phyloP scores from a whole-genome alignment of 2,888 invertebrate genomes.

The Pseudoips prasinana region DNA sequence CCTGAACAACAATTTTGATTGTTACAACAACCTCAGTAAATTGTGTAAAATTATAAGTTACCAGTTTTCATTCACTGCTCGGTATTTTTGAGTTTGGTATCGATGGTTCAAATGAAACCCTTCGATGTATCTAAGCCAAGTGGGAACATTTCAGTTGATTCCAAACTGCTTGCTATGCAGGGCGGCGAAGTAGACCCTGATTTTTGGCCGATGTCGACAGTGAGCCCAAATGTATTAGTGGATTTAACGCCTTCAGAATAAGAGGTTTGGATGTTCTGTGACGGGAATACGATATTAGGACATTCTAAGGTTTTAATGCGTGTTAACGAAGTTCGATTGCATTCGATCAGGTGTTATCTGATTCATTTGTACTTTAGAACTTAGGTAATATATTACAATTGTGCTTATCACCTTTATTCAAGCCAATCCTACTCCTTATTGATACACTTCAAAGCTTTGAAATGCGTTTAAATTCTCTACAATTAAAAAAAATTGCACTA shows the following conservation, averaged over 20 bases:
- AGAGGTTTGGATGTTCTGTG: slow-evolving; percentile 58
- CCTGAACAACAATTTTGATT: no score
- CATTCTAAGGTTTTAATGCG: slow-evolving; percentile 14
- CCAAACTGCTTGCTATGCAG: slow-evolving; percentile 72
- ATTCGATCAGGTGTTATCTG: slow-evolving; percentile 11
- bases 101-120: no score
- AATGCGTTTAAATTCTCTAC: no score
- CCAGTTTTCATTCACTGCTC: no score
- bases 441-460: no score
- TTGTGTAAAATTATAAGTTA: no score
- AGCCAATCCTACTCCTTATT: no score
- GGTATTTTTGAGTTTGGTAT: no score
- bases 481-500: no score
- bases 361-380: slow-evolving; percentile 19
- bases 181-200: slow-evolving; percentile 63
- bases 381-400: no score
- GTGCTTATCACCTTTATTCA: no score
- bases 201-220: slow-evolving; percentile 76
- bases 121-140: not conserved
- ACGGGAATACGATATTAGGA: slow-evolving; percentile 62
- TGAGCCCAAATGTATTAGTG: slow-evolving; percentile 74
- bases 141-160: slow-evolving; percentile 12
- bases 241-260: slow-evolving; percentile 70
- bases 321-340: slow-evolving; percentile 17
- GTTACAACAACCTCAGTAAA: no score